Evolutionary conservation across 2,888 invertebrate genomes (phyloP).

Genomic region (Lithophane ornitopus): DNA sequence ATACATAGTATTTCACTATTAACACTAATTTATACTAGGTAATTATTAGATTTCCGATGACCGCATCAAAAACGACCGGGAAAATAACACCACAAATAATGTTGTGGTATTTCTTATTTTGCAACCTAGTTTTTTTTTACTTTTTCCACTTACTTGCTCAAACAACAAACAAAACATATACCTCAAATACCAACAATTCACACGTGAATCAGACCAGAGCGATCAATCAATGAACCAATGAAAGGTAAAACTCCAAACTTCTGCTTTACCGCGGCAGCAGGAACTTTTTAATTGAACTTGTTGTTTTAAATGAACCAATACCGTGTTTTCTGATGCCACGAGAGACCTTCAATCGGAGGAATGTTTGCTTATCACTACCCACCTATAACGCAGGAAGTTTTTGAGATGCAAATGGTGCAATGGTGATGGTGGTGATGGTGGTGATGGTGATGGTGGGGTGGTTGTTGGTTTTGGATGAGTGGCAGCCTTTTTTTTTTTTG

Average conservation of each 20-base stretch:
- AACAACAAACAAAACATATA: constrained; percentile 15
- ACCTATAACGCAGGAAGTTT: too few species aligned
- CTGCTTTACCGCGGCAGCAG: constrained; percentile 20
- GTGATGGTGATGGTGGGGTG: too few species aligned
- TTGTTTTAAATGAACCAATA: constrained; percentile 53
- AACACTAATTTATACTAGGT: too few species aligned
- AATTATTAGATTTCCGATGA: too few species aligned
- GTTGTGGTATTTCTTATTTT: too few species aligned
- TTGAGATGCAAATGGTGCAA: too few species aligned
- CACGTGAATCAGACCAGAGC: constrained; percentile 4
- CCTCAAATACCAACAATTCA: constrained; percentile 31
- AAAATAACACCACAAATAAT: too few species aligned
- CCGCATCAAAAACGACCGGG: too few species aligned
- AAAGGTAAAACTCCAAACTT: constrained; percentile 50
- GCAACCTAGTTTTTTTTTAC: too few species aligned
- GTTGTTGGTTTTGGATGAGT: too few species aligned
- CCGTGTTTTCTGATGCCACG: constrained; percentile 27
- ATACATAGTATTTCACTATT: not conserved
- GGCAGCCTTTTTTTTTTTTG: too few species aligned
- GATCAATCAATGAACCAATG: constrained; percentile 55
- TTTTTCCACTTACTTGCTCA: not conserved
- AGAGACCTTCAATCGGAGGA: constrained; percentile 8
- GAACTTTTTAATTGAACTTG: constrained; percentile 61
- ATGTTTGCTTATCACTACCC: constrained; percentile 15
- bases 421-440: too few species aligned